phyloP scores from a whole-genome alignment of 2,888 invertebrate species.

The Hirtodrosophila alboralis region DNA sequence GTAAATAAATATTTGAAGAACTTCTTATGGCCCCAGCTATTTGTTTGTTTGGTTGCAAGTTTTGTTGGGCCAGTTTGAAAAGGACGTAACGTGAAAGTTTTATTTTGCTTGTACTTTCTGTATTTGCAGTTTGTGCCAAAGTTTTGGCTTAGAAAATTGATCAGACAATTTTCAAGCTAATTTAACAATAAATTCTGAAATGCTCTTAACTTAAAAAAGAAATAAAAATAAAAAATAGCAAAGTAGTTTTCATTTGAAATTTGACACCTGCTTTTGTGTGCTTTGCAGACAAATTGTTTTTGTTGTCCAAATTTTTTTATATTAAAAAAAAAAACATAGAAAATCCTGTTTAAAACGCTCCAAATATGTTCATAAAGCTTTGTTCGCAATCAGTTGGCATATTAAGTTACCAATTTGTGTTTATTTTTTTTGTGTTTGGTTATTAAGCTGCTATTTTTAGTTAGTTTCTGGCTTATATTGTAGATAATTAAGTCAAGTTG shows the following conservation, averaged over 20 bases:
- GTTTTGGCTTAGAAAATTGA: conserved; percentile 66
- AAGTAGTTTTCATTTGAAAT: no score
- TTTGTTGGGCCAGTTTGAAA: conserved; percentile 13
- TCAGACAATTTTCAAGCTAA: conserved; percentile 73
- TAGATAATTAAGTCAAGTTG: conserved; percentile 71
- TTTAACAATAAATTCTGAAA: conserved; percentile 64
- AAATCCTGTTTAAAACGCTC: conserved; percentile 30
- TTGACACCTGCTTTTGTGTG: conserved; percentile 39
- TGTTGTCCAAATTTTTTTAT: conserved; percentile 42
- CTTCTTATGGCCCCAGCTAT: conserved; percentile 77
- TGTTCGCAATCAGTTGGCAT: conserved; percentile 57
- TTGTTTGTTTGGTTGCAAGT: conserved; percentile 70
- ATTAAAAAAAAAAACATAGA: conserved; percentile 57
- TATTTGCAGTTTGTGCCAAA: conserved; percentile 52
- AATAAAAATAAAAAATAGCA: no score
- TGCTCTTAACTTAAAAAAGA: conserved; percentile 33
- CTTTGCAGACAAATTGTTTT: conserved; percentile 33
- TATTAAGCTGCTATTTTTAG: conserved; percentile 53
- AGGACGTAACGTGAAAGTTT: conserved; percentile 57
- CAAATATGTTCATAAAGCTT: conserved; percentile 34
- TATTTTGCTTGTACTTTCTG: conserved; percentile 21
- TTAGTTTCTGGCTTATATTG: conserved; percentile 30
- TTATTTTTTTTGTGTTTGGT: conserved; percentile 42
- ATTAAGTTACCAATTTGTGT: conserved; percentile 59
- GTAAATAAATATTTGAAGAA: conserved; percentile 79